These are phyloP conservation scores for Megalopta genalis DNA, from an alignment of 1,140 invertebrate species.

Conservation along the genomic window DNA sequence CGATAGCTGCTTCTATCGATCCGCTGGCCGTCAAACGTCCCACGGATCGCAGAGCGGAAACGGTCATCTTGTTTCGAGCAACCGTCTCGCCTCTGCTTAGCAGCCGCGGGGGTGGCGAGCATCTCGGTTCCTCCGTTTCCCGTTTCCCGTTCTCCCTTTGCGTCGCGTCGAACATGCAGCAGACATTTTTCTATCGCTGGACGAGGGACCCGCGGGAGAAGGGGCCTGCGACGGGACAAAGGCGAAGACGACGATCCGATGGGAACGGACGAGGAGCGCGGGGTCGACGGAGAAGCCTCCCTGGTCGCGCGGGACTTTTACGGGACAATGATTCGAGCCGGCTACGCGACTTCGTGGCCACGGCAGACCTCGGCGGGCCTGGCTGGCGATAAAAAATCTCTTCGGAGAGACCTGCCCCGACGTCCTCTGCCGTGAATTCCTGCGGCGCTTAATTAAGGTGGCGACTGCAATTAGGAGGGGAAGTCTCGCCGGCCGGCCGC, in stretches of 20 bases:
- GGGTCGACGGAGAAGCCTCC: constrained; percentile 11
- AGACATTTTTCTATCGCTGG: constrained; percentile 49
- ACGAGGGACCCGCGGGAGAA: constrained; percentile 29
- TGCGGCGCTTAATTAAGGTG: constrained; percentile 38
- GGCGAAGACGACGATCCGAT: constrained; percentile 15
- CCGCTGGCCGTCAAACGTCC: constrained; percentile 7
- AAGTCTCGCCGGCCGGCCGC: neutral
- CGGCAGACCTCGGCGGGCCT: constrained; percentile 13
- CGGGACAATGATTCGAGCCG: constrained; percentile 55
- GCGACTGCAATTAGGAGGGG: constrained; percentile 18
- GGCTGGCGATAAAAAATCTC: constrained; percentile 37
- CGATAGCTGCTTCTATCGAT: constrained; percentile 9
- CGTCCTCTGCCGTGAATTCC: constrained; percentile 1
- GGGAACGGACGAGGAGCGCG: neutral
- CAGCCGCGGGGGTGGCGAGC: constrained; percentile 4
- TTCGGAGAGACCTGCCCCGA: constrained; percentile 11
- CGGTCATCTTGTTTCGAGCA: constrained; percentile 8
- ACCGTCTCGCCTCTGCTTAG: neutral
- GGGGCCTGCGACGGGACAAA: constrained; percentile 43
- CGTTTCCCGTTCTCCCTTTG: neutral
- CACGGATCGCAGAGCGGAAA: neutral
- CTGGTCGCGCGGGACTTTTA: constrained; percentile 36
- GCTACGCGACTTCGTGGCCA: constrained; percentile 30
- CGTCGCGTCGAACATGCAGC: constrained; percentile 48
- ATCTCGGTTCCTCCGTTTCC: constrained; percentile 19